phyloP scores from a whole-genome alignment of 92 coral and sea anemone genomes.

The Palythoa caribaeorum region DNA sequence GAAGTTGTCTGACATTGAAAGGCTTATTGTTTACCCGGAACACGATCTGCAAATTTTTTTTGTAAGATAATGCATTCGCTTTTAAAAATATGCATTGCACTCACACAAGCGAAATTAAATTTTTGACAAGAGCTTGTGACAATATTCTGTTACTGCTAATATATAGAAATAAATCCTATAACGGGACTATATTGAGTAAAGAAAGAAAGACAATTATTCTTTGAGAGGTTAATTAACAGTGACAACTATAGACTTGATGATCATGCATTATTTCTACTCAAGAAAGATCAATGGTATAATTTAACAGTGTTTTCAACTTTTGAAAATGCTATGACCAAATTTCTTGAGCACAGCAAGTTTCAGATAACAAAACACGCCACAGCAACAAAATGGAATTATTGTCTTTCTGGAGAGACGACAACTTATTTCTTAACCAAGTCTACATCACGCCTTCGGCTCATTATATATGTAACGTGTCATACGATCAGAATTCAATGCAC shows the following conservation, averaged over 20 bases:
- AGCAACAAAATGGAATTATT: not conserved
- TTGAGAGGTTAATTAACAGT: not conserved
- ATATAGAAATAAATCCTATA: not conserved
- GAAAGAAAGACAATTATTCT: not conserved
- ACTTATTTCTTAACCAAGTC: not conserved
- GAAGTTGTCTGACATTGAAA: conserved; percentile 5
- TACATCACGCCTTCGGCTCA: conserved; percentile 12
- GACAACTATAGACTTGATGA: not conserved
- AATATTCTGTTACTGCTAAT: not conserved
- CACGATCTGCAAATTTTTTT: conserved; percentile 26
- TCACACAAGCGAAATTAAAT: not conserved
- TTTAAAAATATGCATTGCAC: not conserved
- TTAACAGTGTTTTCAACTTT: not conserved
- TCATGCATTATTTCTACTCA: not conserved
- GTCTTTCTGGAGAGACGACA: not conserved
- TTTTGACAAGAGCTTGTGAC: not conserved
- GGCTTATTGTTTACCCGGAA: conserved; percentile 39
- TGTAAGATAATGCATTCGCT: conserved; percentile 18
- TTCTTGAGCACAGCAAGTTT: not conserved
- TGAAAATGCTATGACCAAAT: not conserved
- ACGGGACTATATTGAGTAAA: not conserved
- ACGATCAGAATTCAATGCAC: not conserved
- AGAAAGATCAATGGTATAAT: not conserved
- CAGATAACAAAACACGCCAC: not conserved
- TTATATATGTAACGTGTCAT: conserved; percentile 7